These are phyloP conservation scores for Antheraea yamamai DNA, from an alignment of 2,888 invertebrate species.

Conservation along the genomic window DNA sequence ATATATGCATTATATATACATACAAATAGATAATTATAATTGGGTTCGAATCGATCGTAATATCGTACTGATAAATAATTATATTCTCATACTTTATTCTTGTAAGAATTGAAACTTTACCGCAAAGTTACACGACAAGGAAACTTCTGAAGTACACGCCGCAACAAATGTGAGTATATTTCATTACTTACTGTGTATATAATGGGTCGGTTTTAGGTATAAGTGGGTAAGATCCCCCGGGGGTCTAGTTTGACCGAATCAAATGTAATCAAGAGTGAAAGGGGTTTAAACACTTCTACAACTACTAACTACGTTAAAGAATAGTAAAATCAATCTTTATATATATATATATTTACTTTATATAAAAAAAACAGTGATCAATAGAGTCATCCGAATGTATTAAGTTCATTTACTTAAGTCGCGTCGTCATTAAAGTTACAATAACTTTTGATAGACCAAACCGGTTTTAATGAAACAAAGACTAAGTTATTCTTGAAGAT, in stretches of 20 bases:
- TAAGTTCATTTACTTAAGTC: too few relatives aligned
- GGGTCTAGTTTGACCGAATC: not conserved
- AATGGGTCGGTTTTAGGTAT: conserved; percentile 4
- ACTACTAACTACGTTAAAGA: not conserved
- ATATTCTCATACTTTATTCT: conserved; percentile 10
- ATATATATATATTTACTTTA: too few relatives aligned
- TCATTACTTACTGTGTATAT: conserved; percentile 2
- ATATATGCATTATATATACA: not conserved
- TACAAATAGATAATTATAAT: not conserved
- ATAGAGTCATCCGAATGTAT: too few relatives aligned
- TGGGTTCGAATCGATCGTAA: not conserved
- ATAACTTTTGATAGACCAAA: too few relatives aligned
- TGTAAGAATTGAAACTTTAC: conserved; percentile 12
- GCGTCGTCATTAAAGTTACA: too few relatives aligned
- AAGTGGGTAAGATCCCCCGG: not conserved
- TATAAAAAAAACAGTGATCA: too few relatives aligned
- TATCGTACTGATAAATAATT: conserved; percentile 9
- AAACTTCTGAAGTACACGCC: conserved; percentile 12
- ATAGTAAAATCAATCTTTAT: too few relatives aligned
- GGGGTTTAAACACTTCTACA: not conserved
- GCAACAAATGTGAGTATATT: conserved; percentile 13
- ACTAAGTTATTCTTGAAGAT: too few relatives aligned
- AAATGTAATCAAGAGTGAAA: not conserved
- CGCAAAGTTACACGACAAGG: conserved; percentile 2
- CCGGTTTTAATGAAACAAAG: too few relatives aligned